These are phyloP conservation scores for Drosophila tropicalis DNA, from an alignment of 1,140 invertebrate species.

Conservation along the genomic window DNA sequence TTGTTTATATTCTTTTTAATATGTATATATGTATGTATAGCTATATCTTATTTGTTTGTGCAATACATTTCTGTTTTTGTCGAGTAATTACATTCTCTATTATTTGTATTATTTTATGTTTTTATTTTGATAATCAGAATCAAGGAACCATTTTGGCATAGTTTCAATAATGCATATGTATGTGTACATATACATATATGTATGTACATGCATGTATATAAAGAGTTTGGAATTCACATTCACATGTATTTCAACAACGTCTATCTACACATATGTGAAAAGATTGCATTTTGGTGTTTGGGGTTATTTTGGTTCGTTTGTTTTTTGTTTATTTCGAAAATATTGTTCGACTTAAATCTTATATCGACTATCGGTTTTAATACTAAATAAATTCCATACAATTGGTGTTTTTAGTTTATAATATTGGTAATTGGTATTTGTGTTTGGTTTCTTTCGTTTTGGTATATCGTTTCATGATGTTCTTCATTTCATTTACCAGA, in stretches of 20 bases:
- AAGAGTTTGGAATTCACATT: neutral
- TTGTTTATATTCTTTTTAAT: conserved; percentile 10
- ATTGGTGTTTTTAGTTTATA: conserved; percentile 30
- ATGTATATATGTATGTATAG: neutral
- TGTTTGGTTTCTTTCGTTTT: neutral
- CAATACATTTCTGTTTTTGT: conserved; percentile 1
- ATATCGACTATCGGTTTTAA: conserved; percentile 17
- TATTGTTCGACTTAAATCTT: neutral
- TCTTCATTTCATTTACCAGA: conserved; percentile 16
- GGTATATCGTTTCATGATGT: neutral
- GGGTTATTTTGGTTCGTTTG: neutral
- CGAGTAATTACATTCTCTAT: no score
- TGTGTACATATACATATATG: neutral
- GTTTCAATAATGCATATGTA: conserved; percentile 1
- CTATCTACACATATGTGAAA: neutral
- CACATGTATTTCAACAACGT: neutral
- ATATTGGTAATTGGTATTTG: conserved; percentile 4
- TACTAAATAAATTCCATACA: conserved; percentile 34
- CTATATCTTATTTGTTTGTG: neutral
- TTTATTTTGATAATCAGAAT: conserved; percentile 4
- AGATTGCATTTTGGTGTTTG: conserved; percentile 1
- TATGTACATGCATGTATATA: neutral
- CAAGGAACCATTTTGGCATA: conserved; percentile 21
- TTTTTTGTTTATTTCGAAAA: neutral
- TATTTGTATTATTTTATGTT: neutral